Evolutionary conservation across 2,113 vertebrate species (phyloP), one percentile per base, ranked within the genome.

Genomic region (Tupaia chinensis): DNA sequence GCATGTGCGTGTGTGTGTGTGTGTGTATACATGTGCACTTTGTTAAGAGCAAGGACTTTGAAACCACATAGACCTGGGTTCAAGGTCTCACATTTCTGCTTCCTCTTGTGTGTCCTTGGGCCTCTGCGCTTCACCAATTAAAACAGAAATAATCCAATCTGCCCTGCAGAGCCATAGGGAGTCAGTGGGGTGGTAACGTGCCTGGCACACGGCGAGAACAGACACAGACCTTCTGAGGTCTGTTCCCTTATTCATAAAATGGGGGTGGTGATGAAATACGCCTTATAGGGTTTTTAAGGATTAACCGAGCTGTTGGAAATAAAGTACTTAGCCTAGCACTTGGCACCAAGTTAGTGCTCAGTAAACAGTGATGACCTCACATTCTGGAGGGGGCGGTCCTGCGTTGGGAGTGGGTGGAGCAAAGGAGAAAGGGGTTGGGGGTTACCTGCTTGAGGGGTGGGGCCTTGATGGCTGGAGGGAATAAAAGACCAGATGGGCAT

Each of bases 1-100:
- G 22, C 22, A 6, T 63, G 29, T 12, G 80, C 13, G 5, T 20
- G 22, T 15, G 15, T 61, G 9, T 25, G 34, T 10, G 22, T 5
- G 12, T 7, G 29, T 56, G 66, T 22, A n/a, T 32, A 19, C 29
- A 66, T 23, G 44, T 80, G 27, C 10, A 81, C 58, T 88, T 88
- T 44, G 44, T 79, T 89, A 92, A 85, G 68, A 81, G 54, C 65
- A 96, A 54, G 53, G 65, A 17, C 54, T 94, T 89, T 93, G 76
- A 96, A 91, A 77, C 23, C 34, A 66, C n/a, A 89, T 20, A 61
- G 88, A 88, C 29, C 61, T 86, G 70, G 69, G 68, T 92, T 93
- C 84, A 88, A 16, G 54, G 58, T 81, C 66, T 93, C 34, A 23
- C 22, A 16, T 29, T 58, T 89, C 61, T 25, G 89, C 76, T 84